Evolutionary conservation across 2,888 invertebrate species (phyloP).

Genomic region (Phytoseiulus persimilis): DNA sequence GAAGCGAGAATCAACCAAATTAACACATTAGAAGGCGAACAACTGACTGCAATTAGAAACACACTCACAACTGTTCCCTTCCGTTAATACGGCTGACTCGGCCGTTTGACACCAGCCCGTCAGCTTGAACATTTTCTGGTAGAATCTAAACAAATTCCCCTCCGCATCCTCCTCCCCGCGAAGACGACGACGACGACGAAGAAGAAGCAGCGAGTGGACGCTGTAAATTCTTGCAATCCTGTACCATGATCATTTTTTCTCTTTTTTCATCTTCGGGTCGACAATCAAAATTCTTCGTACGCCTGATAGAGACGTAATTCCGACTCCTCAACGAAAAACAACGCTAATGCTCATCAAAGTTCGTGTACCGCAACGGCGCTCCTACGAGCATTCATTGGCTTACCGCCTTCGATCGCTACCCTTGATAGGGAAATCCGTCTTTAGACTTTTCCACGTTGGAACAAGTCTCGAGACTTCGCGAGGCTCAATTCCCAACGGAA

Average conservation of each 20-base stretch:
- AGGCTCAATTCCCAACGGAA: too few relatives aligned
- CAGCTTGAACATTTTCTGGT: neutral
- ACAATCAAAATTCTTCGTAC: neutral
- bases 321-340: neutral
- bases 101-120: neutral
- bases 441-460: too few relatives aligned
- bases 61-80: neutral
- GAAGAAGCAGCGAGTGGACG: neutral
- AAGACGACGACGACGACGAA: neutral
- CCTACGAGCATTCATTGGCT: neutral
- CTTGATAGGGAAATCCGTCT: too few relatives aligned
- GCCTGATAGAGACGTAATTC: neutral
- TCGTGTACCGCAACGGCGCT: neutral
- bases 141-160: neutral
- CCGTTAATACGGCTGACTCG: neutral
- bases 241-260: neutral
- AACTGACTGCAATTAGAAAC: neutral
- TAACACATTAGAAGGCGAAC: slow-evolving; percentile 5
- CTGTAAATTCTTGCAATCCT: neutral
- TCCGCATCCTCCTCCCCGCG: neutral
- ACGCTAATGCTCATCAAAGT: neutral
- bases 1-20: neutral
- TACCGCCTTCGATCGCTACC: too few relatives aligned
- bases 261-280: neutral
- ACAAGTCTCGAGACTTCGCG: too few relatives aligned